Conservation (phyloP, 2,888 invertebrate species). For the Amiota minor region DNA sequence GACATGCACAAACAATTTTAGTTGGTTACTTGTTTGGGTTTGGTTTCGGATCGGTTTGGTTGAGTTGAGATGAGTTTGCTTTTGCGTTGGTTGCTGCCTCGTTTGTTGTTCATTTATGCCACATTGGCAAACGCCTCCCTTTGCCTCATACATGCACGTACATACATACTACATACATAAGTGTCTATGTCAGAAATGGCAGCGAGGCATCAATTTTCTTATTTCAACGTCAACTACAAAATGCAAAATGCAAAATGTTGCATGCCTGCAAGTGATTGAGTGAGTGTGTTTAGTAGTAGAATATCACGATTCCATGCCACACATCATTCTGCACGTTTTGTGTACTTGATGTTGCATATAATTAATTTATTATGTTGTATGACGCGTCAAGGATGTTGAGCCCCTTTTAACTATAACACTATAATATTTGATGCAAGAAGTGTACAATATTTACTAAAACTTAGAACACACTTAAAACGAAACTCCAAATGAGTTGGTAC, state of each 20-base stretch:
- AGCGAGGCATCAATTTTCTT: slow-evolving; percentile 36
- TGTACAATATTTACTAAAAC: too few relatives aligned
- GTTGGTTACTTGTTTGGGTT: neutral
- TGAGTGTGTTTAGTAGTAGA: slow-evolving; percentile 12
- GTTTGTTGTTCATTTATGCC: slow-evolving; percentile 27
- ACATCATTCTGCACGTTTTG: slow-evolving; percentile 31
- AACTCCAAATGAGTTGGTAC: too few relatives aligned
- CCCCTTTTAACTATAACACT: neutral
- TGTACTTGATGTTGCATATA: slow-evolving; percentile 64
- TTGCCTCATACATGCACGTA: slow-evolving; percentile 4
- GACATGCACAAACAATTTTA: neutral
- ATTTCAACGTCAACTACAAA: slow-evolving; percentile 19
- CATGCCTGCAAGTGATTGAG: neutral
- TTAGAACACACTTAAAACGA: too few relatives aligned
- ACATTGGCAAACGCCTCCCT: neutral
- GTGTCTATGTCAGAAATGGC: slow-evolving; percentile 17
- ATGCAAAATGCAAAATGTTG: neutral
- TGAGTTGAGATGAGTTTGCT: neutral
- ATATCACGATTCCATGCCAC: slow-evolving; percentile 30
- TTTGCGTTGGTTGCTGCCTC: slow-evolving; percentile 7
- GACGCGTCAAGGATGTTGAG: neutral
- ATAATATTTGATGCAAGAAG: too few relatives aligned
- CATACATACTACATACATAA: too few relatives aligned
- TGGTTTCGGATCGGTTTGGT: too few relatives aligned
- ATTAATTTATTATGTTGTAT: slow-evolving; percentile 64